Percentiles rank a stretch among this genome's conserved stretches.
Evolutionary conservation across 2,888 invertebrate genomes (phyloP).

Genomic region (Chloroclystis v-ata): DNA sequence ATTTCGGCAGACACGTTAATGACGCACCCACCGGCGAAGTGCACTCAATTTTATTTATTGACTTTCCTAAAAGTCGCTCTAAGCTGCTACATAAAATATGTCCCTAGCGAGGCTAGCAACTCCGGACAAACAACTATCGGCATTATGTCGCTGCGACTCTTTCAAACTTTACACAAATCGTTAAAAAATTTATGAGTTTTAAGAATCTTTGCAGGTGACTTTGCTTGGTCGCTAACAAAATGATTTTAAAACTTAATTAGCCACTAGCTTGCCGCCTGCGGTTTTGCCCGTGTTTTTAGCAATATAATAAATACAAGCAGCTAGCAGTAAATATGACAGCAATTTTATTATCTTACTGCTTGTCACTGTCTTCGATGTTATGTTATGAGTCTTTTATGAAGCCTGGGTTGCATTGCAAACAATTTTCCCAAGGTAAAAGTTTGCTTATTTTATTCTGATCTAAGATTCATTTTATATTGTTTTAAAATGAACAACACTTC

Average conservation of each 20-base stretch:
- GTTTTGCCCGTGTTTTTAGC: no score
- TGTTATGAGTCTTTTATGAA: no score
- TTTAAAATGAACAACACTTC: no score
- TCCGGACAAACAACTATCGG: constrained; percentile 25
- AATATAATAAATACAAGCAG: no score
- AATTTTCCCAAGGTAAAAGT: no score
- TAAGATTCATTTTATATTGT: no score
- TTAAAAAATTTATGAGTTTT: constrained; percentile 20
- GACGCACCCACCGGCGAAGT: constrained; percentile 40
- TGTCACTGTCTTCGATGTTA: no score
- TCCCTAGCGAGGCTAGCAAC: constrained; percentile 17
- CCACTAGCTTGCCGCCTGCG: no score
- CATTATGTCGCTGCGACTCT: constrained; percentile 17
- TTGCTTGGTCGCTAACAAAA: constrained; percentile 8
- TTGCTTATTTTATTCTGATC: no score
- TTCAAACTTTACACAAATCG: constrained; percentile 19
- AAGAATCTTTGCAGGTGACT: constrained; percentile 18
- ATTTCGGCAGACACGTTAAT: constrained; percentile 51
- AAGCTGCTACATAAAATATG: constrained; percentile 30
- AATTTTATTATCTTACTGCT: no score
- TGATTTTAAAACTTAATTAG: background rate
- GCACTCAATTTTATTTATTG: constrained; percentile 55
- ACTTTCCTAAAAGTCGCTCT: constrained; percentile 40
- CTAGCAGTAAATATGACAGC: no score
- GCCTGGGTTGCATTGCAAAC: no score